Base-by-base conservation (phyloP, 2,888 invertebrate genomes). In the Eurytoma adleriae region DNA sequence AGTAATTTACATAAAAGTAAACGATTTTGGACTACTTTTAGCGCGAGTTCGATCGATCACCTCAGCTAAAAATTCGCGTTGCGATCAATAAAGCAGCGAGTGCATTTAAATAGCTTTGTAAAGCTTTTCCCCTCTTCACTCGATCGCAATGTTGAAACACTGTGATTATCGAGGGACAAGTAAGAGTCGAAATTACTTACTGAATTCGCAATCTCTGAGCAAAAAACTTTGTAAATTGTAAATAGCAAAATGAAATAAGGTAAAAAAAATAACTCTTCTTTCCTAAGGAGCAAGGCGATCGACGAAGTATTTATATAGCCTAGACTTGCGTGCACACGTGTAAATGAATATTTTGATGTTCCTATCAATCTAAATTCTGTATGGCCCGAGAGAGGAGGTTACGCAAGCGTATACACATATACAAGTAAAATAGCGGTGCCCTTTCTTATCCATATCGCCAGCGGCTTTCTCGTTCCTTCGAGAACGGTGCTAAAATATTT, bases 271-370 rank as follows among this genome's bases (percentile, higher is more conserved):
- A 16, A 24, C 48, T 56, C 30, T 54, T 59, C 48, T 20, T 70
- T 59, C 14, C 40, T 59, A 70, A 16, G 40, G 27, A 48, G 50
- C 24, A 54, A 54, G 1, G 10, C 16, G 59, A 59, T 70, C 24
- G 71, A 20, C 40, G 14, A 73, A 30, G 62, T 40, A 40, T 40
- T 10, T 40, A 10, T 40, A 40, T 20, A 54, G 48, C 16, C 52
- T 61, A 59, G 50, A 50, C 20, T 57, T 71, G 71, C 50, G 71
- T 61, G 61, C 62, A 54, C 56, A 14, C 18, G 56, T 56, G 56
- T 74, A 73, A 64, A 64, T 73, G 73, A 13, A 74, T 56, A 62
- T 74, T 74, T 74, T 74, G n/a, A 74, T 56, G 66, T 74, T 74
- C 73, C 66, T 74, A 66, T 30, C 40, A 40, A 40, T 40, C n/a